Base-by-base conservation (phyloP, 2,888 invertebrate genomes). In the Torymus texanus region DNA sequence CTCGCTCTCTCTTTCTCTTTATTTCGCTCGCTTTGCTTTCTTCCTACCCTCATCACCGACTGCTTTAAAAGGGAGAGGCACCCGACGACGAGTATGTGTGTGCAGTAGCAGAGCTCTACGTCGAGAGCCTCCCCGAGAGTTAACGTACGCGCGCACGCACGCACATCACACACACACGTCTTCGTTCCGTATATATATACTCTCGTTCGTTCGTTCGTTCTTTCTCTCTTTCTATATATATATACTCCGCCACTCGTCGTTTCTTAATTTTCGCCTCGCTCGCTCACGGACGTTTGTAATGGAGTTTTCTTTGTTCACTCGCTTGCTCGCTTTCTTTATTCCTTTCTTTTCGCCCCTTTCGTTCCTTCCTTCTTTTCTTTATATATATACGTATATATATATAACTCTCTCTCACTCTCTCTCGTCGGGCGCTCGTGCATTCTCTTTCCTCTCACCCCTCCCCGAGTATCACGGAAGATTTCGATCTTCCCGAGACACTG, bases 401-500 rank as follows among this genome's bases (percentile, higher is more conserved):
- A 21, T 67, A 16, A 65, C 50, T 67, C 13, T 18, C 21, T 53
- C 12, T 55, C 62, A 51, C 59, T 51, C 12, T 61, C 62, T 18
- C 41, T 53, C 51, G n/a, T 21, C 53, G n/a, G 18, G 55, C 51
- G 68, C 68, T 66, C 41, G 67, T 29, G 13, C 16, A 58, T 56
- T 66, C 29, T 53, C 53, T 59, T 67, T 66, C 55, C 3, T 14
- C 8, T n/a, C 12, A 21, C 21, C 51, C 68, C 18, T 41, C 14
- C 56, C 29, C 56, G 71, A 76, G 78, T 81, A 51, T 81, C 76
- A 68, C 75, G 78, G 79, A 81, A 81, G 81, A 81, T 81, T 62
- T 53, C 68, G 68, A 71, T 81, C 75, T 81, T 81, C 81, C 68
- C 76, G 81, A 74, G 81, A 81, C 81, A 79, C 78, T 61, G 66